Percentiles rank a stretch among this genome's conserved stretches.
Evolutionary conservation across 2,888 invertebrate genomes (phyloP).

Genomic region (Lumbricus terrestris): DNA sequence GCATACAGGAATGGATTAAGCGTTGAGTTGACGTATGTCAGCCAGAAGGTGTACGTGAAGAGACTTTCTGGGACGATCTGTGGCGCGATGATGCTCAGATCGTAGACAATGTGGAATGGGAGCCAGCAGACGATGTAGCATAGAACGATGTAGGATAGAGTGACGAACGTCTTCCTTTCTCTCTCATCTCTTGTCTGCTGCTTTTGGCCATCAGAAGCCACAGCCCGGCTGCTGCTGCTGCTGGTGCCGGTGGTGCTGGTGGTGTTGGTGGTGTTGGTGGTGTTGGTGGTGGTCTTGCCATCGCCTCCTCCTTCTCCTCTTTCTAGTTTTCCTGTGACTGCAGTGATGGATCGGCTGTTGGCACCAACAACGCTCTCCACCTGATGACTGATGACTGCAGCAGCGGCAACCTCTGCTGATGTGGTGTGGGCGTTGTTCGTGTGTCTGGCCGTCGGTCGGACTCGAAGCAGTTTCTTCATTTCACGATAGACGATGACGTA

Average conservation of each 20-base stretch:
- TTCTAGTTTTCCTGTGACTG: too few species aligned
- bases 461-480: slow-evolving; percentile 36
- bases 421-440: too few species aligned
- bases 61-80: slow-evolving; percentile 34
- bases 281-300: too few species aligned
- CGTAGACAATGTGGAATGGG: slow-evolving; percentile 41
- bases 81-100: slow-evolving; percentile 37
- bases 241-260: too few species aligned
- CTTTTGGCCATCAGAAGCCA: background rate
- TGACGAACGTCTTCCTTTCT: slow-evolving; percentile 38
- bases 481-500: slow-evolving; percentile 46
- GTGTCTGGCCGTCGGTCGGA: slow-evolving; percentile 13
- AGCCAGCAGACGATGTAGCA: slow-evolving; percentile 40
- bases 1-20: slow-evolving; percentile 41
- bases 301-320: too few species aligned
- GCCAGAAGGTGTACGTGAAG: slow-evolving; percentile 39
- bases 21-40: slow-evolving; percentile 41
- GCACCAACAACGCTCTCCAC: background rate
- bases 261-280: too few species aligned
- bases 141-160: slow-evolving; percentile 36
- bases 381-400: background rate
- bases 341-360: background rate
- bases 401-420: too few species aligned
- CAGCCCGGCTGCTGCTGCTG: background rate
- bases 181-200: slow-evolving; percentile 24